Conservation (phyloP, 2,113 vertebrate species). For the Erpornis zantholeuca region DNA sequence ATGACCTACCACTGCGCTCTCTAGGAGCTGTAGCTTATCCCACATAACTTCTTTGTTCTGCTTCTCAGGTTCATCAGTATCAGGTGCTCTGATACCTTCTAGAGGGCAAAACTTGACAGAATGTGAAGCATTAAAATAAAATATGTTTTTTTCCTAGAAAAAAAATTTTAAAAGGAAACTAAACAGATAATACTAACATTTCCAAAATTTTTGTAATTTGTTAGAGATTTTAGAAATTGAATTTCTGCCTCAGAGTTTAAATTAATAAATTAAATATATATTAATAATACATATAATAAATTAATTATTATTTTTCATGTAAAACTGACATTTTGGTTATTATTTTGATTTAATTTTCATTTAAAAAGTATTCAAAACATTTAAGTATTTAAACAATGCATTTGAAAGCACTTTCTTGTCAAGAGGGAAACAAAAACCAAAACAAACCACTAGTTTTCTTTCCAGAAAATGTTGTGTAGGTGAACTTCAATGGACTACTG, state of each 20-base stretch:
- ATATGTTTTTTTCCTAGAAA: rapidly evolving
- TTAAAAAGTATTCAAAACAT: background rate
- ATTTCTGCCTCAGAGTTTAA: background rate
- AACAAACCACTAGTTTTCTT: background rate
- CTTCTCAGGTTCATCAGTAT: background rate
- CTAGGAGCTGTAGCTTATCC: background rate
- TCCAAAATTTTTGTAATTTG: background rate
- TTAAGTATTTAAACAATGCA: background rate
- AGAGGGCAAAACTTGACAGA: background rate
- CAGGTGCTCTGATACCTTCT: background rate
- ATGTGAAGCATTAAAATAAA: background rate
- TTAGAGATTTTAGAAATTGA: background rate
- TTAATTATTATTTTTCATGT: background rate
- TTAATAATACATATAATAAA: too few species aligned
- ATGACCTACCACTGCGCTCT: too few species aligned
- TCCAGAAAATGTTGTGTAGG: background rate
- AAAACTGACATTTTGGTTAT: background rate
- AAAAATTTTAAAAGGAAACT: background rate
- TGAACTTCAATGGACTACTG: background rate
- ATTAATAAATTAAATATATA: too few species aligned
- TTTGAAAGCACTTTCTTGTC: background rate
- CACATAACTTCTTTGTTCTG: background rate
- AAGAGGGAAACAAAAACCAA: rapidly evolving
- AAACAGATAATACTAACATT: background rate
- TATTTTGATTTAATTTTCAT: background rate